Evolutionary conservation across 2,888 invertebrate species (phyloP).

Genomic region (Ophion ellenae): DNA sequence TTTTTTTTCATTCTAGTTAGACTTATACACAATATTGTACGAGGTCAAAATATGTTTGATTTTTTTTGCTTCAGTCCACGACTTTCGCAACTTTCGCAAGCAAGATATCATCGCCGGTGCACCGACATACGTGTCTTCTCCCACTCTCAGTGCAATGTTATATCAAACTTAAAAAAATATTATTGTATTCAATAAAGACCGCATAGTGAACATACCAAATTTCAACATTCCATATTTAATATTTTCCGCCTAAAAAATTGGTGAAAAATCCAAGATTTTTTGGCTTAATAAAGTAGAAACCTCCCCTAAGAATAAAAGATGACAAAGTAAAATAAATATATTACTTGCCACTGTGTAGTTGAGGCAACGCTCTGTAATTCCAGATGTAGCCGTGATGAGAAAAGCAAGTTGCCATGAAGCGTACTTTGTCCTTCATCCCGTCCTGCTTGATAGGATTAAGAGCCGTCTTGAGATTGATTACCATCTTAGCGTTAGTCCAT

Average conservation of each 20-base stretch:
- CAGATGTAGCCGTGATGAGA: conserved; percentile 99
- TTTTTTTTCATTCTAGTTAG: no score
- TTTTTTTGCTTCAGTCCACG: no score
- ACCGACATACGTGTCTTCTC: no score
- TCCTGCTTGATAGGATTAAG: conserved; percentile 99
- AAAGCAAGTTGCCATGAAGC: conserved; percentile 97
- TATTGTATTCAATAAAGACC: conserved; percentile 80
- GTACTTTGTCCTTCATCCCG: conserved; percentile 96
- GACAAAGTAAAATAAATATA: neutral
- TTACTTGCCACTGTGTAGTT: conserved; percentile 84
- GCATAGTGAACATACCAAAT: conserved; percentile 90
- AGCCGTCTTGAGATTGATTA: no score
- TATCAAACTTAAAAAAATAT: no score
- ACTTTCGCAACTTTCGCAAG: no score
- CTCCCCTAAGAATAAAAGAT: neutral
- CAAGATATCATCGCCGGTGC: no score
- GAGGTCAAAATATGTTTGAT: no score
- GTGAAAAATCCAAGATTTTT: neutral
- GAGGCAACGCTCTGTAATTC: conserved; percentile 99
- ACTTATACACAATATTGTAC: no score
- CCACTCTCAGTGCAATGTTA: no score
- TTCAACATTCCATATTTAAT: no score
- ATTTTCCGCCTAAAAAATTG: neutral
- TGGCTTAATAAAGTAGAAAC: neutral
- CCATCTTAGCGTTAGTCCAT: no score